Base-by-base conservation (phyloP, 2,888 invertebrate genomes). In the Pyrocoelia pectoralis region DNA sequence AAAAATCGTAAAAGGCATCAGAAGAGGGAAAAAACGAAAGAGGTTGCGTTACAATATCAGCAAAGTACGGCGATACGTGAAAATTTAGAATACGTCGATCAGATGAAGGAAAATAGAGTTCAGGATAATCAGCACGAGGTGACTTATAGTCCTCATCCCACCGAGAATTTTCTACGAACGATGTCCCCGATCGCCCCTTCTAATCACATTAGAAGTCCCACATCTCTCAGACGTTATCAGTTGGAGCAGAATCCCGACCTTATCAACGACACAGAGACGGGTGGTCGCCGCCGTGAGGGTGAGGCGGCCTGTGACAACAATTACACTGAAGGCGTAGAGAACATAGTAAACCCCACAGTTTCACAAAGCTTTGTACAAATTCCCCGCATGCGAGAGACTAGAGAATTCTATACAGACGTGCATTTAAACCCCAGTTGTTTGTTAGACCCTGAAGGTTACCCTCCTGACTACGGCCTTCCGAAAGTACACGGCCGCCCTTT, bases 231-330 rank as follows among this genome's bases (percentile, higher is more conserved):
- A 56, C 83, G 82, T 67, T 85, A 84, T 71, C 82, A 80, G 66
- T 67, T 77, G 71, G 91, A 92, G 78, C 89, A 89, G 80, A 92
- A 92, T 81, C 92, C 92, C 59, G 92, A 92, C 82, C 84, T 92
- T 78, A 90, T 92, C 79, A 92, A 89, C 81, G 92, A 91, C 77
- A 89, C 89, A 70, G 90, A 90, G 82, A 88, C 84, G 67, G 84
- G 84, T 1, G 84, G 83, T 19, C 72, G 78, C 70, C 79, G 76
- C 69, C 80, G 76, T 56, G 80, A 66, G 69, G 77, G 81, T 29
- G 83, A 82, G 54, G 82, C 80, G 1, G 61, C 57, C 68, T 64
- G 58, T 65, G 71, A 74, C 63, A 69, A 71, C 17, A 24, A 24
- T 24, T 70, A 74, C 49, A 70, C 71, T 29, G 76, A 76, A 51